Evolutionary conservation across 2,797 vertebrate genomes (phyloP), one percentile per base, ranked within the genome.

Genomic region (Calcarius lapponicus): DNA sequence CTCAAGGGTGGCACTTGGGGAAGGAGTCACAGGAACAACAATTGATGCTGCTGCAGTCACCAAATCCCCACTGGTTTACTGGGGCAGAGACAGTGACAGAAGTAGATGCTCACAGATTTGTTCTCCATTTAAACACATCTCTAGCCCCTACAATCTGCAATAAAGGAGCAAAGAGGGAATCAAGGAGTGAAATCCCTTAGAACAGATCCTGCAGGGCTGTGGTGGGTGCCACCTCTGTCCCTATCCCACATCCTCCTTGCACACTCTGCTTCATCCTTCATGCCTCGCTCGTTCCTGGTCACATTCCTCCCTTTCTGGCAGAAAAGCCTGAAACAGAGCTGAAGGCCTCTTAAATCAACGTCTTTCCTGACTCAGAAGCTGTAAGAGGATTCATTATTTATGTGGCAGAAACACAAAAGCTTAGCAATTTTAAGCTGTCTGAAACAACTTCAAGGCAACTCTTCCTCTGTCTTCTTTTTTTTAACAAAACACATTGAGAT

Each of bases 381-480:
- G 84, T 95, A 96, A 95, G 82, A 91, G 88, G 96, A 96, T 97
- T 97, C 97, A 97, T 98, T 97, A 98, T 97, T 97, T 97, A 96
- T 95, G 96, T 94, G 51, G 50, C 91, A 94, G 96, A 91, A 96
- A 94, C 96, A 94, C 95, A 96, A 96, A 97, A 96, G 92, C 95
- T 95, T 92, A 86, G 92, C 83, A 53, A 93, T 96, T 95, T 94
- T 95, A 92, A 96, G 94, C 95, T 94, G 96, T 94, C 95, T 96
- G 95, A 97, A 93, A 90, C 1, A 18, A 95, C 95, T 96, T 96
- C 95, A 96, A 93, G 88, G 96, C 92, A 94, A 84, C 86, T 91
- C 85, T 67, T 80, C 62, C 42, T 17, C 71, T 57, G 84, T 61
- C 14, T 54, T 66, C 13, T 47, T 53, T 67, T 66, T 61, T 34